Base-by-base conservation (phyloP, 2,113 vertebrate genomes). In the Carassius auratus region DNA sequence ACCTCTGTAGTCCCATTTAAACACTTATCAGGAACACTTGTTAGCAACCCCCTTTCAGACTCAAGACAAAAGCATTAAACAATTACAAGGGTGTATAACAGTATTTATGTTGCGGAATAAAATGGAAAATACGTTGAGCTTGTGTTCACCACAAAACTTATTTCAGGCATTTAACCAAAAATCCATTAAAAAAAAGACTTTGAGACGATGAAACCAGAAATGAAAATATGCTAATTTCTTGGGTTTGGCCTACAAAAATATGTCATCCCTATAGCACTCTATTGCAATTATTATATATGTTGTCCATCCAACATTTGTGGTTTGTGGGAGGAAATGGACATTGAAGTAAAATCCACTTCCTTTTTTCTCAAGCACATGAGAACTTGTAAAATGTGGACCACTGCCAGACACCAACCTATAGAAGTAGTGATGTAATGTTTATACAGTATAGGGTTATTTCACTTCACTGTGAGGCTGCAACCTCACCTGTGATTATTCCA, bases 401-500 rank as follows among this genome's bases (percentile, higher is more conserved):
- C 89, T 93, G 91, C 92, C 92, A 94, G 92, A 89, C 26, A 89
- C 36, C 76, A 86, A 89, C 92, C 92, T 93, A 93, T 90, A 87
- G 89, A 75, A 73, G 30, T 86, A 91, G 61, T 94, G 93, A 94
- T 91, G 93, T 93, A 92, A 94, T 94, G 94, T 94, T 94, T 95
- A 87, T 92, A 93, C 92, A 92, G 93, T 90, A 93, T 91, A 91
- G 91, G 91, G 88, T 90, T 92, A 94, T 92, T 94, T 94, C 90
- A 91, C 88, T 88, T 92, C 85, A 84, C 91, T 95, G 93, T 95
- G 92, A 94, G 88, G 90, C 89, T 87, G 87, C 84, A 69, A 92
- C 89, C 93, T 94, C 93, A 94, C 93, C 93, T 94, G 94, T 89
- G 85, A 92, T 93, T 93, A 93, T 94, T 92, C 92, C 91, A 92